Evolutionary conservation across 2,113 vertebrate species (phyloP).

Genomic region (Hyperoodon ampullatus): DNA sequence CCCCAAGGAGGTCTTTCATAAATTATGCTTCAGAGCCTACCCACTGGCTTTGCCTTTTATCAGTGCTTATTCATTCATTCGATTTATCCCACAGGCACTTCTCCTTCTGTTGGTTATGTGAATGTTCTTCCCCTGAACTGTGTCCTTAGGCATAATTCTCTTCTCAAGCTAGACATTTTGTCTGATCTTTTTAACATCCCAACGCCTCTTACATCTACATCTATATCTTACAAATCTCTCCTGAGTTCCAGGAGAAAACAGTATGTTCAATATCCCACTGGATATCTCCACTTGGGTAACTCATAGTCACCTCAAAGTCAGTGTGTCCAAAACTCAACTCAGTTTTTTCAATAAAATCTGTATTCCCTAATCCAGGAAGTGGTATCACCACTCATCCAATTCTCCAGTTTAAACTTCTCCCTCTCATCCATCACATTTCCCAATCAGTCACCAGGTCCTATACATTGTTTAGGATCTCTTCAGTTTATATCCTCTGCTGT

Average conservation of each 20-base stretch:
- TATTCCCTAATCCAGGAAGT: not conserved
- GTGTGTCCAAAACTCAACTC: not conserved
- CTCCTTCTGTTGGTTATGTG: not conserved
- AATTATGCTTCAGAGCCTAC: not conserved
- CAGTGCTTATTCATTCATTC: not conserved
- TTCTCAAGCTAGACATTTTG: not conserved
- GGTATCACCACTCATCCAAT: not conserved
- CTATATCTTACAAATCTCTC: constrained; percentile 2
- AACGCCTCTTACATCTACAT: not conserved
- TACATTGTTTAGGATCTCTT: not conserved
- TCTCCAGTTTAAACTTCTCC: not conserved
- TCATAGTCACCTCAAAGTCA: not conserved
- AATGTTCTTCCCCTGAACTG: not conserved
- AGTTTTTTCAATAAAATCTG: constrained; percentile 5
- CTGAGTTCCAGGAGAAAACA: not conserved
- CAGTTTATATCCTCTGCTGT: not conserved
- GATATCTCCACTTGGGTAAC: not conserved
- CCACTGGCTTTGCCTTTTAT: not conserved
- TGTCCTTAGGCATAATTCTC: not conserved
- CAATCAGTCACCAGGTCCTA: not conserved
- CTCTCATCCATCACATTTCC: not conserved
- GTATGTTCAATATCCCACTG: not conserved
- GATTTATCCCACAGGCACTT: not conserved
- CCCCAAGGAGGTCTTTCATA: not conserved
- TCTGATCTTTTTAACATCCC: not conserved